Base-by-base conservation (phyloP, 2,797 vertebrate species). In the Hippocampus kuda region DNA sequence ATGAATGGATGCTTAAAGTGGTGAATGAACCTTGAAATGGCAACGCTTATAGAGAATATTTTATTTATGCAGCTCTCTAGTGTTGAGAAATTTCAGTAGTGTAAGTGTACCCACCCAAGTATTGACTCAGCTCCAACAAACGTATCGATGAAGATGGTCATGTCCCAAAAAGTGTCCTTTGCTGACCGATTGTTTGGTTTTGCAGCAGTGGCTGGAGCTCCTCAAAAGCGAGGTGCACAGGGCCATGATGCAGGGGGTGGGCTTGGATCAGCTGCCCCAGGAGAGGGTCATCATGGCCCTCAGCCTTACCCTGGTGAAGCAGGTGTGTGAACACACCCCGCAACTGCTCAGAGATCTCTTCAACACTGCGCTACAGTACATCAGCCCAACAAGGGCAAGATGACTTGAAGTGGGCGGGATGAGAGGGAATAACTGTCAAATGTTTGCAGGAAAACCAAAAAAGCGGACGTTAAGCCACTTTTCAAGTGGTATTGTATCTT, bases 261-360 rank as follows among this genome's bases (percentile, higher is more conserved):
- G 89, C 75, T 72, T 88, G 66, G 75, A 79, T 2, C 67, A 88
- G n/a, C 81, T 95, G 57, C 88, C 90, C 0, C 79, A 24, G 20
- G 94, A 98, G 80, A 91, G 82, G 56, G 80, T 91, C 56, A 66
- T 77, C 15, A 3, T 95, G 76, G 85, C 92, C 60, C 74, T 96
- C 61, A 82, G 91, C 3, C 90, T 98, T 88, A 79, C 92, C 0
- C 68, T 99, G 72, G 90, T 93, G 77, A 94, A 85, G 77, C 90
- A 87, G n/a, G 91, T 95, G 49, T 91, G 89, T 0, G 72, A 88
- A 10, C 86, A 68, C 10, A 70, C 83, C 1, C 96, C 97, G 0
- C 24, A 16, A 1, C 77, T 94, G 66, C 84, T 98, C 1, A 77
- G 59, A 0, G 64, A 12, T 22, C 89, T 93, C 67, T 94, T 89